phyloP scores from a whole-genome alignment of 2,797 vertebrate genomes.

The Cephalopachus bancanus region DNA sequence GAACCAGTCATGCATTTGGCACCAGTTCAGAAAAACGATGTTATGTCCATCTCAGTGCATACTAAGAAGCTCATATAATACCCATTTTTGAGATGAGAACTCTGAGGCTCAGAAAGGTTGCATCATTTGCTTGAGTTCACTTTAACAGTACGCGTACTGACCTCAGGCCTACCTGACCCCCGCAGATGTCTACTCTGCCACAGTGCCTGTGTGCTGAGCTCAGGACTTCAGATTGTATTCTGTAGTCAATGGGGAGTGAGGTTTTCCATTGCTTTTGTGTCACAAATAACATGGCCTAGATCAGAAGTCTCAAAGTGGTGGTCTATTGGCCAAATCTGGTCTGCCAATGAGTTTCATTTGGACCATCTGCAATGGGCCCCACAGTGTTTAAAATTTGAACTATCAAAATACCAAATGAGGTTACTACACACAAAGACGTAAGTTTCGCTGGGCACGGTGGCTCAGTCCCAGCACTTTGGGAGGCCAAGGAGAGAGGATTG shows the following conservation, averaged over 20 bases:
- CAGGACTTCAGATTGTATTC: not conserved
- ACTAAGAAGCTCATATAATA: not conserved
- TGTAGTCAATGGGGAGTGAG: not conserved
- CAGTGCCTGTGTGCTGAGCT: not conserved
- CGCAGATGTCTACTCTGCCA: not conserved
- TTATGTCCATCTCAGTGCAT: not conserved
- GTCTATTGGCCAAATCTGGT: not conserved
- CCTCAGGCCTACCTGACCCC: not conserved
- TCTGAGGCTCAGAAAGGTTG: not conserved
- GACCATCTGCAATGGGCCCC: too few species aligned
- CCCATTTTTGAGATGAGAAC: not conserved
- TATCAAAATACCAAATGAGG: not conserved
- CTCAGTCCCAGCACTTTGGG: too few species aligned
- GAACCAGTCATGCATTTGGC: not conserved
- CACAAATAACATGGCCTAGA: not conserved
- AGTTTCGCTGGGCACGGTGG: not conserved
- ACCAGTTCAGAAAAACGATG: not conserved
- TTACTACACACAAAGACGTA: constrained; percentile 2
- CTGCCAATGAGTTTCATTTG: not conserved
- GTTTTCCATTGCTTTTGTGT: constrained; percentile 9
- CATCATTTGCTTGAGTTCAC: not conserved
- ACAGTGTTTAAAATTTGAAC: not conserved
- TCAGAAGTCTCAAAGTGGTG: not conserved
- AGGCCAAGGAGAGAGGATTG: too few species aligned
- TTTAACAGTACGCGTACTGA: not conserved